Evolutionary conservation across 2,888 invertebrate genomes (phyloP).

Genomic region (Diplolepis rosae): DNA sequence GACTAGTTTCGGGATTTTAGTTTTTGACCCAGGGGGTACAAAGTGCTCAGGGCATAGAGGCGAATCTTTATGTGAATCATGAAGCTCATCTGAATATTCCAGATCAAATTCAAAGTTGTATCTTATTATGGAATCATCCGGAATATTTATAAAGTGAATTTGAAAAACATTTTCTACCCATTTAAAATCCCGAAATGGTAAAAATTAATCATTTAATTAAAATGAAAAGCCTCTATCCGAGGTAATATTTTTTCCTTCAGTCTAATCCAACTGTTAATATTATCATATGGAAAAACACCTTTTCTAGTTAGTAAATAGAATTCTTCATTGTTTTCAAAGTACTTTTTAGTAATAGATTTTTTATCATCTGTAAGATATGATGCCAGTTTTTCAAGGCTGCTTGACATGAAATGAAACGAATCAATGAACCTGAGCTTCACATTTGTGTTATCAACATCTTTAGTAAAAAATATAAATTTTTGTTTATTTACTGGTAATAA

Average conservation of each 20-base stretch:
- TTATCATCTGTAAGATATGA: neutral
- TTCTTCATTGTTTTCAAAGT: neutral
- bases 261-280: slow-evolving; percentile 42
- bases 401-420: neutral
- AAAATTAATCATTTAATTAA: neutral
- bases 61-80: neutral
- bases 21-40: too few relatives aligned
- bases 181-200: too few relatives aligned
- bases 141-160: neutral
- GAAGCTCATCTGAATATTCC: neutral
- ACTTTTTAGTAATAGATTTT: neutral
- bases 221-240: neutral
- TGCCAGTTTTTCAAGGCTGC: slow-evolving; percentile 1
- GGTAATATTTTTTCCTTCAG: slow-evolving; percentile 6
- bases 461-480: slow-evolving; percentile 35
- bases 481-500: too few relatives aligned
- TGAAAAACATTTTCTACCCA: slow-evolving; percentile 4
- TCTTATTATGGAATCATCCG: neutral
- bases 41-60: neutral
- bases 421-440: slow-evolving; percentile 20
- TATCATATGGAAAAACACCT: slow-evolving; percentile 63
- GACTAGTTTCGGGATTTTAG: neutral
- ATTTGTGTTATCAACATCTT: neutral
- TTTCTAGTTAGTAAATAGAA: slow-evolving; percentile 48
- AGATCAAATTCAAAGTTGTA: neutral